phyloP scores from a whole-genome alignment of 2,113 vertebrate genomes.

The Laticauda laticaudata region DNA sequence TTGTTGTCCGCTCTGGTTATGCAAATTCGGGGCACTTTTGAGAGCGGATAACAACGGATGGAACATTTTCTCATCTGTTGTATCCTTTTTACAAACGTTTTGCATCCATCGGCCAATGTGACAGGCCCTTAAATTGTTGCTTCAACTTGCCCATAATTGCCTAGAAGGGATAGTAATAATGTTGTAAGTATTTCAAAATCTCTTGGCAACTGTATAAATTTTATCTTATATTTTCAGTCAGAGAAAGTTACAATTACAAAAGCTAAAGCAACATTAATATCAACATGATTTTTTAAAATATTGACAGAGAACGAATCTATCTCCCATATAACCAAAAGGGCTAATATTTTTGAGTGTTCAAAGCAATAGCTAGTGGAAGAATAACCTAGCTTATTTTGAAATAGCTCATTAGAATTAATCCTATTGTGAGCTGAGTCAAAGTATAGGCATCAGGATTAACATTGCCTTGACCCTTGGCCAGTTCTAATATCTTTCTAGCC shows the following conservation, averaged over 20 bases:
- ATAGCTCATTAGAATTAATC: background rate
- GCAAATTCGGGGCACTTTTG: too few species aligned
- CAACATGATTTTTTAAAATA: background rate
- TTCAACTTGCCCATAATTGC: background rate
- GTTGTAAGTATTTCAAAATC: background rate
- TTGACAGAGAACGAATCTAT: background rate
- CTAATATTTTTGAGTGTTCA: background rate
- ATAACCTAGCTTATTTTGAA: background rate
- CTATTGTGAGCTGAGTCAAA: background rate
- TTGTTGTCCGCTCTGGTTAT: too few species aligned
- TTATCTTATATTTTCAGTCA: background rate
- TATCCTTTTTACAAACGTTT: too few species aligned
- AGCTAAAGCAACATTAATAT: background rate
- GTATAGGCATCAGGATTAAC: background rate
- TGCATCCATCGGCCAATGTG: too few species aligned
- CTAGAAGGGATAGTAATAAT: background rate
- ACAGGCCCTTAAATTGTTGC: background rate
- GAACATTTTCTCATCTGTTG: too few species aligned
- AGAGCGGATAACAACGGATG: too few species aligned
- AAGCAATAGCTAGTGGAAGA: background rate
- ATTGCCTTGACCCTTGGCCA: background rate
- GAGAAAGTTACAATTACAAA: background rate
- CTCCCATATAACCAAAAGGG: background rate
- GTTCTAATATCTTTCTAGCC: slow-evolving; percentile 41
- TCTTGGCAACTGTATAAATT: background rate